phyloP scores from a whole-genome alignment of 2,113 vertebrate genomes.

The Crotalus helleri region DNA sequence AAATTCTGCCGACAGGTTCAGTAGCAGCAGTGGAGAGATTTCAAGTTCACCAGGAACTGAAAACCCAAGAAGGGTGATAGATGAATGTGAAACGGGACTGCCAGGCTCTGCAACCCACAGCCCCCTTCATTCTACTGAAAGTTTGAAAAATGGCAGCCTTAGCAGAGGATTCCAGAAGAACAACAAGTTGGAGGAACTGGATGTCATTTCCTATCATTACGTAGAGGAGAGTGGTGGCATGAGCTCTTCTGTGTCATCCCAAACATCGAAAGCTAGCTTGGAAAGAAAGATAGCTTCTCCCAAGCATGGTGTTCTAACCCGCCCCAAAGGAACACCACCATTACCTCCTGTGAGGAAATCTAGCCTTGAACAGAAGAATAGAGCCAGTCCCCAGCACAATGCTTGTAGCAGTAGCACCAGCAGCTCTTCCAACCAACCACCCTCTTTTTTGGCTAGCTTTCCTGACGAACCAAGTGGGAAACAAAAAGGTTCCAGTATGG shows the following conservation, averaged over 20 bases:
- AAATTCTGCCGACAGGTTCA: conserved; percentile 59
- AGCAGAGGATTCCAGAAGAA: conserved; percentile 76
- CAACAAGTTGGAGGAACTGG: conserved; percentile 76
- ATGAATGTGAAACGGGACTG: conserved; percentile 84
- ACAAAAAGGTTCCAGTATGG: conserved; percentile 72
- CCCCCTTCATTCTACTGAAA: conserved; percentile 67
- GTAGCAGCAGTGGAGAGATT: conserved; percentile 74
- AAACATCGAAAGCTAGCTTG: conserved; percentile 75
- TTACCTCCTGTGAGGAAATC: conserved; percentile 92
- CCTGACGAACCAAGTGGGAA: conserved; percentile 76
- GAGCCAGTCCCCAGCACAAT: conserved; percentile 87
- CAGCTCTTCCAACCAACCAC: conserved; percentile 69
- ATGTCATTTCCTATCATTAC: conserved; percentile 57
- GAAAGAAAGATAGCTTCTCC: conserved; percentile 81
- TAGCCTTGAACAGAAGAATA: conserved; percentile 93
- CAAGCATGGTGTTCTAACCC: conserved; percentile 83
- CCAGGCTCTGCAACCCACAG: conserved; percentile 62
- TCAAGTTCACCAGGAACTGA: conserved; percentile 74
- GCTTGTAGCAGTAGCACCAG: conserved; percentile 57
- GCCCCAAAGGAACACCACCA: conserved; percentile 89
- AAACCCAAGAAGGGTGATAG: conserved; percentile 77
- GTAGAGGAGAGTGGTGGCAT: conserved; percentile 62
- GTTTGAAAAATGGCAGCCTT: conserved; percentile 79
- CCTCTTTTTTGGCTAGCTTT: conserved; percentile 67
- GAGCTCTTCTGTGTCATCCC: conserved; percentile 45